Evolutionary conservation across 2,797 vertebrate species (phyloP), one percentile per base, ranked within the genome.

Genomic region (Muraenolepis orangiensis): DNA sequence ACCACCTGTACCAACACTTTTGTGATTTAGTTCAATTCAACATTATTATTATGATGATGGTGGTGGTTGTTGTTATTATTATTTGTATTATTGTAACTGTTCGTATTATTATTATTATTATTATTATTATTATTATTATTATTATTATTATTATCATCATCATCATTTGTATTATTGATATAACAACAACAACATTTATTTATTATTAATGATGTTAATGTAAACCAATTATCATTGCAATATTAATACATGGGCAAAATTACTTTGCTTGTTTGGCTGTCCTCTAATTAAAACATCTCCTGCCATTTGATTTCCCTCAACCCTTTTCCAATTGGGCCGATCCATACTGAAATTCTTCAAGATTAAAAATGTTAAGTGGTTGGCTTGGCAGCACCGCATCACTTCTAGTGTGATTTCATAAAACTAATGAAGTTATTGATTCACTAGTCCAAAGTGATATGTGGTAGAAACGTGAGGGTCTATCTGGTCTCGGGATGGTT

Each of bases 401-500:
- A 78, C 84, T 87, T 87, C 80, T 87, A 87, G 87, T 86, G 81
- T 79, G 80, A 80, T 86, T 89, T 90, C 84, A 90, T 84, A 90
- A 87, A 90, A 84, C 87, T 89, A 87, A 90, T 89, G 88, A 84
- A 88, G 80, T 81, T 89, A 91, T 93, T 84, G 91, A 93, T 90
- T 85, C 79, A 51, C 76, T 76, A 84, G 84, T 91, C 86, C 90
- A 80, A 88, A 87, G 82, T 86, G 87, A 91, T 86, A 83, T 89
- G 84, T 90, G 84, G 80, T 31, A 42, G 77, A 88, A 84, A 82
- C 80, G 81, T 81, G 74, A 79, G 82, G 81, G 84, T 51, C 73
- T 84, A 34, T 34, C 32, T 34, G 32, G 32, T 34, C 3, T 34
- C 8, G 32, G 32, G 32, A 34, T 34, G 3, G 8, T 34, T 34